phyloP scores from a whole-genome alignment of 2,113 vertebrate genomes.

The Bothrops jararaca region DNA sequence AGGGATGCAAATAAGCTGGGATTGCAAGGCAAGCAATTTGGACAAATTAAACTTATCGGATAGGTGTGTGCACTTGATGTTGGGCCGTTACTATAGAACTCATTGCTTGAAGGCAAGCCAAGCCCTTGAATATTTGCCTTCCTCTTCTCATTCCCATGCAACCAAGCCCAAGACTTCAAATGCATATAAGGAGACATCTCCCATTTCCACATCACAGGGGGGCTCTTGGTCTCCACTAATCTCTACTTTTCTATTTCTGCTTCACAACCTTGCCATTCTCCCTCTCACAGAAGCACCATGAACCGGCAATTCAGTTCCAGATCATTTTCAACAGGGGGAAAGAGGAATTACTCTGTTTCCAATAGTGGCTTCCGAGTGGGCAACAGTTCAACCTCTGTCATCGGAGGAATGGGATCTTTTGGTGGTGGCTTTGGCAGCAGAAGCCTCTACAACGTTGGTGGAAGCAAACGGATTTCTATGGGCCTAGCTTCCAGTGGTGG shows the following conservation, averaged over 20 bases:
- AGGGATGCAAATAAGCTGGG: slow-evolving; percentile 6
- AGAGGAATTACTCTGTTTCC: slow-evolving; percentile 16
- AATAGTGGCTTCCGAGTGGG: slow-evolving; percentile 20
- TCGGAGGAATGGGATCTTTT: slow-evolving; percentile 20
- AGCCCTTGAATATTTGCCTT: slow-evolving; percentile 46
- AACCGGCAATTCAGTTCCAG: slow-evolving; percentile 24
- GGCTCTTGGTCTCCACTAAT: slow-evolving; percentile 15
- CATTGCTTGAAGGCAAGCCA: slow-evolving; percentile 56
- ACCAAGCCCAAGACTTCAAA: slow-evolving; percentile 31
- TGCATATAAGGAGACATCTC: slow-evolving; percentile 40
- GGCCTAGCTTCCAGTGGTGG: slow-evolving; percentile 24
- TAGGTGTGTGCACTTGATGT: slow-evolving; percentile 39
- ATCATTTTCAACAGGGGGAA: slow-evolving; percentile 12
- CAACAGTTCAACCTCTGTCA: background rate
- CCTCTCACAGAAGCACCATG: slow-evolving; percentile 25
- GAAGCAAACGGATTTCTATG: slow-evolving; percentile 44
- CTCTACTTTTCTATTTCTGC: background rate
- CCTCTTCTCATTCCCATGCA: slow-evolving; percentile 13
- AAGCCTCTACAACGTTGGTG: slow-evolving; percentile 43
- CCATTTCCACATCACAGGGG: slow-evolving; percentile 19
- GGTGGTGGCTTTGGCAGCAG: slow-evolving; percentile 43
- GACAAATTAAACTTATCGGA: background rate
- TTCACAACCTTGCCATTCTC: background rate
- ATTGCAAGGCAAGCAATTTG: slow-evolving; percentile 23
- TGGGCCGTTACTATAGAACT: slow-evolving; percentile 26